Evolutionary conservation across 2,888 invertebrate species (phyloP).

Genomic region (Eupithecia insigniata): DNA sequence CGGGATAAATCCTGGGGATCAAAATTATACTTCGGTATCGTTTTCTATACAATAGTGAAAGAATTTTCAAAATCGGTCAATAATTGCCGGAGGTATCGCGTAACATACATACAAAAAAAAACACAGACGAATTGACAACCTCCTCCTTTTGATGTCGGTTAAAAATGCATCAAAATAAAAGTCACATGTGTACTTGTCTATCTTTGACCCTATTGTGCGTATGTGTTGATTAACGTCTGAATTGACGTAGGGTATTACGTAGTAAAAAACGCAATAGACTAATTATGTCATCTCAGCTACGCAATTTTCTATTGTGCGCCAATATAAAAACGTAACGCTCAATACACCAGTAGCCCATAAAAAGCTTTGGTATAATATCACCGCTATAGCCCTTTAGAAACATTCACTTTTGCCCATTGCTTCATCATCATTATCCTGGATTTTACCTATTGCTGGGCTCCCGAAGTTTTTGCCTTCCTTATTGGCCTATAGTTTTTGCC

Average conservation of each 20-base stretch:
- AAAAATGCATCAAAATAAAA: background rate
- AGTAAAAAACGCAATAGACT: background rate
- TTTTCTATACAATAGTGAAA: too few species aligned
- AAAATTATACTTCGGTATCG: too few species aligned
- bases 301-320: constrained; percentile 5
- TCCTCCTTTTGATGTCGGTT: too few species aligned
- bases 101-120: too few species aligned
- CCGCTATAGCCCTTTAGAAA: background rate
- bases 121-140: too few species aligned
- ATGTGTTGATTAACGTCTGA: constrained; percentile 3
- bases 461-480: background rate
- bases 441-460: background rate
- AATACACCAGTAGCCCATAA: background rate
- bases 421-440: background rate
- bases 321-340: background rate
- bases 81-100: too few species aligned
- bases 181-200: background rate
- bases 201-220: background rate
- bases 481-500: too few species aligned
- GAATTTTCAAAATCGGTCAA: too few species aligned
- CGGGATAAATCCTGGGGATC: too few species aligned
- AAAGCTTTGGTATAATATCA: background rate
- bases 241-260: constrained; percentile 1
- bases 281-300: constrained; percentile 5
- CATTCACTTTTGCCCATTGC: background rate